Evolutionary conservation across 2,797 vertebrate genomes (phyloP).

Genomic region (Meriones psammophilus): DNA sequence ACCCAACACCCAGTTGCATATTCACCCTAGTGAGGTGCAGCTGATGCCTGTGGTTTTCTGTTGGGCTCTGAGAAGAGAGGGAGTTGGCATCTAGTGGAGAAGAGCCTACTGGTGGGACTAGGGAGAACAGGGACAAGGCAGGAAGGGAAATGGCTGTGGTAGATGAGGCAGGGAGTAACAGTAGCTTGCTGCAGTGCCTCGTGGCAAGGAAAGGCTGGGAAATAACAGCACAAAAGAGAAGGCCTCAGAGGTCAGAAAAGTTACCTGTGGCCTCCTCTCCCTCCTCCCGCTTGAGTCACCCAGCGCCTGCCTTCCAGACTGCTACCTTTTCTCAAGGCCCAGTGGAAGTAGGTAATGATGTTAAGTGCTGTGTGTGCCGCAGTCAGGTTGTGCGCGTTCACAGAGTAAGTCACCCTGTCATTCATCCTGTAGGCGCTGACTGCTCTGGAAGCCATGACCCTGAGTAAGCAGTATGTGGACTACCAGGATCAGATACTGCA

Average conservation of each 20-base stretch:
- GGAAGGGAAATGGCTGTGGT: not conserved
- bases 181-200: not conserved
- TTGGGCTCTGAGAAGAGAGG: not conserved
- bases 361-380: not conserved
- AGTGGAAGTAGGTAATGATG: rapidly evolving
- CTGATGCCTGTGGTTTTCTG: not conserved
- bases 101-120: rapidly evolving
- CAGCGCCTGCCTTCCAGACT: not conserved
- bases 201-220: not conserved
- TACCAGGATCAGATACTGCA: conserved; percentile 93
- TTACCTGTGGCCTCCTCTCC: no score
- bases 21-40: not conserved
- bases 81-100: not conserved
- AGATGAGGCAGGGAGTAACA: not conserved
- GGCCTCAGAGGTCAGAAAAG: not conserved
- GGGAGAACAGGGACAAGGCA: not conserved
- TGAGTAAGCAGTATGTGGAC: conserved; percentile 94
- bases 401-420: conserved; percentile 32
- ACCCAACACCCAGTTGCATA: not conserved
- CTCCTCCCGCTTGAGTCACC: not conserved
- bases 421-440: conserved; percentile 90
- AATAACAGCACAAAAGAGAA: not conserved
- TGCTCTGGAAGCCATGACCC: conserved; percentile 93
- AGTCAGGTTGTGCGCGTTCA: rapidly evolving
- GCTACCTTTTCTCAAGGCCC: not conserved